Percentiles rank a stretch among this genome's conserved stretches.
Conservation (phyloP, 2,113 vertebrate species). For the Hemicordylus capensis region DNA sequence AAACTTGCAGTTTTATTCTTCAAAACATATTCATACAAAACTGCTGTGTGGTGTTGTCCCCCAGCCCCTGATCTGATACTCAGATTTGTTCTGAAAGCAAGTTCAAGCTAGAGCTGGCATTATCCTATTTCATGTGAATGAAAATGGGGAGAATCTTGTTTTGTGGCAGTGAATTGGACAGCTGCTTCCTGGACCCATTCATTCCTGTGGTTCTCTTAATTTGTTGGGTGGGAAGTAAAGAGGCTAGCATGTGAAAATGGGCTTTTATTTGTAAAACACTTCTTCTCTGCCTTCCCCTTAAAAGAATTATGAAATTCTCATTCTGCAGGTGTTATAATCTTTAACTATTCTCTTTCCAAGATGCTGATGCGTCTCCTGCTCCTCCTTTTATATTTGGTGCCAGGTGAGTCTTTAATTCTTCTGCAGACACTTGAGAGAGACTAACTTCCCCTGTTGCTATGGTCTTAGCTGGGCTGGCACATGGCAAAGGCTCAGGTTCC, state of each 20-base stretch:
- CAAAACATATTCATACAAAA: neutral
- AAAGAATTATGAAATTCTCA: neutral
- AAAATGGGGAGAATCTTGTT: neutral
- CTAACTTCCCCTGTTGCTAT: neutral
- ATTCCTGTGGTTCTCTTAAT: neutral
- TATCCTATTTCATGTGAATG: neutral
- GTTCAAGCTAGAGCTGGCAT: too few species aligned
- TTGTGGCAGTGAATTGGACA: neutral
- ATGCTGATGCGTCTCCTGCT: neutral
- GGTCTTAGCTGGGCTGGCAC: neutral
- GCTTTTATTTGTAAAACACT: too few species aligned
- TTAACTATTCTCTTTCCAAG: neutral
- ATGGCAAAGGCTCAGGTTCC: neutral
- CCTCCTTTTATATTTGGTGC: conserved; percentile 13
- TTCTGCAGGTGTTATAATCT: neutral
- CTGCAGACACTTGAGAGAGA: neutral
- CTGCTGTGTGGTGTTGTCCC: too few species aligned
- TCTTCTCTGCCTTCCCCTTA: neutral
- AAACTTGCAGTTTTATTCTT: neutral
- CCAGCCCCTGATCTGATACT: too few species aligned
- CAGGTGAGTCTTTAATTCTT: neutral
- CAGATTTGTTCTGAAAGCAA: neutral
- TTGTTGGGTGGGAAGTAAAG: neutral
- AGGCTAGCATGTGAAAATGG: neutral
- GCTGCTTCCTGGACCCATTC: too few species aligned